These are phyloP conservation scores for Leptogaster cylindrica DNA, from an alignment of 2,888 invertebrate genomes.

Conservation along the genomic window DNA sequence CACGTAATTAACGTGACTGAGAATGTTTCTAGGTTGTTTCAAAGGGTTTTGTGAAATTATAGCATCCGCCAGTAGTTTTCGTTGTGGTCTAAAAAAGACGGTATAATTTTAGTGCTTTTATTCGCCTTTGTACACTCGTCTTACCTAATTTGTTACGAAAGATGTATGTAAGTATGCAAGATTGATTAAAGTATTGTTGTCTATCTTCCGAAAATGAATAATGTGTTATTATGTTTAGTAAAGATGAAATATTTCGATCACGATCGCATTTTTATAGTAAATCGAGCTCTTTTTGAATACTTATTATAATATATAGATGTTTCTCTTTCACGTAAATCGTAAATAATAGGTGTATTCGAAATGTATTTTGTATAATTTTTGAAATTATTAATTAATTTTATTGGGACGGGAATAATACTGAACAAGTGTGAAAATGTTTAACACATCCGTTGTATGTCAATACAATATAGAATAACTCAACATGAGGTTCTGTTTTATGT, in stretches of 20 bases:
- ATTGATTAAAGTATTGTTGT: slow-evolving; percentile 32
- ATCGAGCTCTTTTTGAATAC: background rate
- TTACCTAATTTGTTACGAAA: slow-evolving; percentile 27
- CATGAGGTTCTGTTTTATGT: too few species aligned
- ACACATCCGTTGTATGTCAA: too few species aligned
- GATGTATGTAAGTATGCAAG: slow-evolving; percentile 26
- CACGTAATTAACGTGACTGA: background rate
- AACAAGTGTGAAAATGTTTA: too few species aligned
- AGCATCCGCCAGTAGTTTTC: background rate
- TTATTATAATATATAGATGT: background rate
- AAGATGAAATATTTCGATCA: slow-evolving; percentile 19
- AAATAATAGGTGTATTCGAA: background rate
- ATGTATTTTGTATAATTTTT: background rate
- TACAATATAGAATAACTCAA: too few species aligned
- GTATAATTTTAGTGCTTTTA: slow-evolving; percentile 37
- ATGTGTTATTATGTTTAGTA: slow-evolving; percentile 26
- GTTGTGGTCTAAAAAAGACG: background rate
- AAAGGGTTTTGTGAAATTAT: slow-evolving; percentile 24
- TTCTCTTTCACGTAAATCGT: background rate
- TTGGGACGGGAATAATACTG: too few species aligned
- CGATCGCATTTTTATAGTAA: background rate
- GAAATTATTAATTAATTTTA: too few species aligned
- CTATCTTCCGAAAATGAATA: slow-evolving; percentile 12
- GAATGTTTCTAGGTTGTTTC: background rate
- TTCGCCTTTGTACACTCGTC: slow-evolving; percentile 36